A percentile compares a stretch with the other conserved stretches of the same genome.
Conservation (phyloP, 2,797 vertebrate genomes). For the Poeciliopsis presidionis region DNA sequence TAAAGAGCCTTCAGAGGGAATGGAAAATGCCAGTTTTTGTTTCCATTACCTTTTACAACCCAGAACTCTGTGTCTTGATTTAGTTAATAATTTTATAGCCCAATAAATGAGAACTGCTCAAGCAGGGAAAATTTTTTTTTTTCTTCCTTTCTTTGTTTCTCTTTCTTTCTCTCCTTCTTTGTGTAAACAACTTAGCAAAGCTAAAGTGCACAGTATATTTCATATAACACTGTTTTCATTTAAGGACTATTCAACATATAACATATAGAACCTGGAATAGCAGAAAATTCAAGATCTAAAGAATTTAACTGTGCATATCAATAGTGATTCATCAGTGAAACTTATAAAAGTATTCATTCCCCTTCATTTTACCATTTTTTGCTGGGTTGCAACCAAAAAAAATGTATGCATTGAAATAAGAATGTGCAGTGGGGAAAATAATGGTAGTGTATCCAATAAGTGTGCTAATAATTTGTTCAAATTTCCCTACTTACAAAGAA, state of each 20-base stretch:
- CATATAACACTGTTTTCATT: constrained; percentile 11
- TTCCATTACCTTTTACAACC: background rate
- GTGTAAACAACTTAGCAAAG: background rate
- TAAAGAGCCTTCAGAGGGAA: background rate
- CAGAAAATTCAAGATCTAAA: background rate
- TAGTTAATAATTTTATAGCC: constrained; percentile 1
- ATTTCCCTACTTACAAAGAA: background rate
- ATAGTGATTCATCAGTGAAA: background rate
- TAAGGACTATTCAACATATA: constrained; percentile 1
- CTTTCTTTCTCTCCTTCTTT: background rate
- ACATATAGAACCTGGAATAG: background rate
- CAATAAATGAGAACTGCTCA: background rate
- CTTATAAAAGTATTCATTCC: background rate
- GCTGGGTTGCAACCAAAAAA: background rate
- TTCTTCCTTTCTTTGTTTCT: background rate
- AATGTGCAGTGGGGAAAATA: background rate
- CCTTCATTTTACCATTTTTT: background rate
- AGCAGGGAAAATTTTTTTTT: background rate
- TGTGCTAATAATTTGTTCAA: background rate
- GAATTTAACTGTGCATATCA: background rate
- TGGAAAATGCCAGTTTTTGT: background rate
- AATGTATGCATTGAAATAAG: background rate
- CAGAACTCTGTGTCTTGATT: constrained; percentile 3
- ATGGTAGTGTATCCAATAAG: background rate
- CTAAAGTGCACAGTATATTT: background rate